Evolutionary conservation across 1,140 invertebrate species (phyloP), one percentile per base, ranked within the genome.

Genomic region (Rhopalosiphum maidis): DNA sequence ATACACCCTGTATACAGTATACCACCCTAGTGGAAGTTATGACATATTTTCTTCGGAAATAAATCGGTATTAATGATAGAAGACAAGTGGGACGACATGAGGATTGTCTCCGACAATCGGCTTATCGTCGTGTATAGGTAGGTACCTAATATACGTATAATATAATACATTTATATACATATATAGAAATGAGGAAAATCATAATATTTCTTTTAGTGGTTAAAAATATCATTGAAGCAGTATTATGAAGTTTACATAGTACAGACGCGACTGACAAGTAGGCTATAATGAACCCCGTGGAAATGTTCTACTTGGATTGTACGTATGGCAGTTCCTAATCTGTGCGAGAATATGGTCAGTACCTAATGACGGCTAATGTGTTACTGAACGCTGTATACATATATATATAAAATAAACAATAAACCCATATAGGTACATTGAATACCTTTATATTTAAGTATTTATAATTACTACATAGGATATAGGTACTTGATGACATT

Each of bases 21-120:
- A n/a, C 41, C 41, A 68, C 60, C 25, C 60, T 82, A 60, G 90
- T 82, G 30, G 60, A 41, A 18, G 23, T 60, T 60, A 46, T 46
- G 43, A n/a, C 60, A 60, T 91, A 46, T 35, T 43, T 41, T 90
- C 51, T 37, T 90, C 51, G n/a, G 15, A 46, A 91, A 46, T 91
- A 60, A 90, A 91, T 91, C 60, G 30, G 89, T 90, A 90, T 46
- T 90, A 90, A 90, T 18, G 37, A 91, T n/a, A n/a, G 51, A n/a
- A 91, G 37, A 77, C 90, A 91, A 91, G 55, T 77, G 60, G 41
- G 54, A 60, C 37, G 30, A 41, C 37, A 90, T 60, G 89, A 90
- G 55, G 6, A 90, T 18, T 88, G 46, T 88, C 41, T 68, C 30
- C 30, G 60, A 25, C 3, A 60, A 60, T 60, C 55, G 25, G 9